phyloP scores from a whole-genome alignment of 2,888 invertebrate species.

The Campoletis raptor region DNA sequence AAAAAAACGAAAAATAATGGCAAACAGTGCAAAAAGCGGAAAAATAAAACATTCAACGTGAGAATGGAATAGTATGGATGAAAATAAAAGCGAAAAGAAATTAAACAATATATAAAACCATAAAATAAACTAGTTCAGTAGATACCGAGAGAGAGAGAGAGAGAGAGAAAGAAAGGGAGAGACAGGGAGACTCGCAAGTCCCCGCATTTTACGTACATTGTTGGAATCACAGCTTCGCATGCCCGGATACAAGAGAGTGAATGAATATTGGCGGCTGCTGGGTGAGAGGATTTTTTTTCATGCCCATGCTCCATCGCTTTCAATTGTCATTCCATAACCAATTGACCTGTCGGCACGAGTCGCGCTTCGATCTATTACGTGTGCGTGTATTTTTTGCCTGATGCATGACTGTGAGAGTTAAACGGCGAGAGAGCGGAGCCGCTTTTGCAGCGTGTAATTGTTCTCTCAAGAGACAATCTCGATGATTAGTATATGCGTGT shows the following conservation, averaged over 20 bases:
- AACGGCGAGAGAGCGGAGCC: neutral
- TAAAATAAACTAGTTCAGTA: neutral
- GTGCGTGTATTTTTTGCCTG: conserved; percentile 1
- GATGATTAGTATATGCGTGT: neutral
- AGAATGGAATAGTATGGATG: neutral
- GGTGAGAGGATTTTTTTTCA: conserved; percentile 9
- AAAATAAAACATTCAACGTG: neutral
- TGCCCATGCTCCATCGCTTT: neutral
- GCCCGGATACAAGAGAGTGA: conserved; percentile 17
- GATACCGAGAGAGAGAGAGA: neutral
- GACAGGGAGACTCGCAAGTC: neutral
- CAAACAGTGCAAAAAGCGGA: neutral
- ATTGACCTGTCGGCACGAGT: conserved; percentile 37
- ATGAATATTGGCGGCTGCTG: conserved; percentile 8
- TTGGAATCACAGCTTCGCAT: conserved; percentile 62
- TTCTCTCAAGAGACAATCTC: conserved; percentile 12
- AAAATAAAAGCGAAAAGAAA: neutral
- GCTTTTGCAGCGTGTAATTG: neutral
- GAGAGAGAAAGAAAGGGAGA: neutral
- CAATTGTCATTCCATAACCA: conserved; percentile 53
- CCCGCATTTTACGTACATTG: conserved; percentile 50
- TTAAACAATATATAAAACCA: neutral
- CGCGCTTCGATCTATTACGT: conserved; percentile 11
- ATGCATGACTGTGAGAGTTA: neutral
- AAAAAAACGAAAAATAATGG: neutral